phyloP scores from a whole-genome alignment of 2,888 invertebrate species.

The Microdon myrmicae region DNA sequence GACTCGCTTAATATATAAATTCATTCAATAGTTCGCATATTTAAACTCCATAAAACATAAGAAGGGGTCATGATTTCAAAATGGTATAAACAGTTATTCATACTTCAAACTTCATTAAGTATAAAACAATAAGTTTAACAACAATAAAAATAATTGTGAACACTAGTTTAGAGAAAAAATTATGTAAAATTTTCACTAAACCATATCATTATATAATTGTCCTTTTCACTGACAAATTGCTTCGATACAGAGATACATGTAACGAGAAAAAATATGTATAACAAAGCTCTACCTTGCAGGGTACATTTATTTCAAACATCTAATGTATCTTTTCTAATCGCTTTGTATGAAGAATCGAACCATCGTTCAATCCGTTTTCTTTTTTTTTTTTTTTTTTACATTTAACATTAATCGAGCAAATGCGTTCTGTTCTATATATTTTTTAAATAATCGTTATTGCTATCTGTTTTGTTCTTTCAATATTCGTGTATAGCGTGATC shows the following conservation, averaged over 20 bases:
- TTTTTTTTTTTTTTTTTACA: constrained; percentile 46
- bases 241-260: constrained; percentile 37
- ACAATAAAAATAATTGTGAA: constrained; percentile 18
- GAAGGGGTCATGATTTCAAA: too few species aligned
- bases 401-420: constrained; percentile 45
- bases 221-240: too few species aligned
- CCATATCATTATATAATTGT: too few species aligned
- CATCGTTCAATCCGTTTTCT: constrained; percentile 42
- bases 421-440: too few species aligned
- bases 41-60: too few species aligned
- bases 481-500: constrained; percentile 9
- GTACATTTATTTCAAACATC: constrained; percentile 35
- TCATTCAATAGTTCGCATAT: too few species aligned
- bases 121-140: constrained; percentile 29
- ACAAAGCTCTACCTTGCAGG: constrained; percentile 7
- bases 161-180: too few species aligned
- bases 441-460: too few species aligned
- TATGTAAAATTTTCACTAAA: too few species aligned
- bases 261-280: constrained; percentile 29
- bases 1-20: too few species aligned
- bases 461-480: constrained; percentile 4
- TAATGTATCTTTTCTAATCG: constrained; percentile 20
- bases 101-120: constrained; percentile 13
- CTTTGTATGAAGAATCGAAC: constrained; percentile 27
- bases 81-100: too few species aligned